Evolutionary conservation across 1,140 invertebrate genomes (phyloP), one percentile per base, ranked within the genome.

Genomic region (Yoshiicerus persimilis): DNA sequence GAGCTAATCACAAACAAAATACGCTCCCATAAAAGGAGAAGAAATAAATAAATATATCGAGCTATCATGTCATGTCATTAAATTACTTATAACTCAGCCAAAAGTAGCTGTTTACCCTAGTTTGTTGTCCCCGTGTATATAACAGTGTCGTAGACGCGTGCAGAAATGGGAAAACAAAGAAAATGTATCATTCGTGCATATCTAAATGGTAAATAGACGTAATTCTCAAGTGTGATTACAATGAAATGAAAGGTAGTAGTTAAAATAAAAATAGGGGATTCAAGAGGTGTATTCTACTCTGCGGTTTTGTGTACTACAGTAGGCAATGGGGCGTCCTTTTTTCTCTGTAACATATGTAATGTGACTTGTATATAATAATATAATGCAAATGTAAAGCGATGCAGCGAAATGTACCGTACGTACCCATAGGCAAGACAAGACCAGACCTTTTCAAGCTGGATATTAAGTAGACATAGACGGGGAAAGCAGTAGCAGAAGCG

Each of bases 231-330:
- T 70, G 66, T 70, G 66, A 70, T 30, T 70, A 70, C 66, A 70
- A 70, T 70, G 66, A 70, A 70, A 70, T 70, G 66, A 70, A 70
- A 70, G 66, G 66, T 70, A 70, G 66, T 70, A 70, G 66, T 70
- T 70, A 70, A 70, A 70, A 70, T 70, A 70, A 70, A 70, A 70
- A 70, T 70, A 70, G 66, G 66, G 66, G 66, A 70, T 70, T 70
- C 66, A 32, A 70, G 25, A 70, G 25, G 30, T 70, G 66, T 70
- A 30, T 10, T 70, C 10, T 70, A 16, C 66, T 23, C 25, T 30
- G 30, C 25, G 66, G 25, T 27, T 70, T 27, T 70, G 27, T 70
- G 6, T 70, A 30, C 25, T 30, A 8, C 30, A 70, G 27, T 70
- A 30, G 25, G 66, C 66, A 70, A 13, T 70, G 30, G 66, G 66